These are phyloP conservation scores for Siniperca chuatsi DNA, from an alignment of 2,113 vertebrate species.

Conservation along the genomic window DNA sequence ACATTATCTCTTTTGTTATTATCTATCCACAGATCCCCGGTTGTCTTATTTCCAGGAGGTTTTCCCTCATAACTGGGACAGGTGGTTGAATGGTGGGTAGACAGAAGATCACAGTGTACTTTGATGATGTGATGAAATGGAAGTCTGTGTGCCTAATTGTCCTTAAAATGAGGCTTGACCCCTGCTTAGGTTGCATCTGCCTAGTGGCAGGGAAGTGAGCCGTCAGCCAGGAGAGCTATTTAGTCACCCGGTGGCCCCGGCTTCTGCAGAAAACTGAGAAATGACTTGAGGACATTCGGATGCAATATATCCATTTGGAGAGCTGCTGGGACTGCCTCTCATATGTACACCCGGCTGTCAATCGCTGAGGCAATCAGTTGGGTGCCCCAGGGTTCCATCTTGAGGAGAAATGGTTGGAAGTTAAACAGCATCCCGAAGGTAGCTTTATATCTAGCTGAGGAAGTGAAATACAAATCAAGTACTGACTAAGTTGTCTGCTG, in stretches of 20 bases:
- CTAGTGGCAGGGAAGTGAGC: conserved; percentile 35
- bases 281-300: conserved; percentile 49
- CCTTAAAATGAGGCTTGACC: conserved; percentile 70
- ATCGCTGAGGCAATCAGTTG: conserved; percentile 62
- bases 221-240: conserved; percentile 49
- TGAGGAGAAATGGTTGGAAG: conserved; percentile 7
- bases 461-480: conserved; percentile 26
- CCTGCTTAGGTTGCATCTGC: conserved; percentile 57
- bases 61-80: conserved; percentile 23
- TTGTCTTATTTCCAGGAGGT: background rate
- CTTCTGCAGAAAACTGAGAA: conserved; percentile 27
- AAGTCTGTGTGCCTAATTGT: conserved; percentile 65
- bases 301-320: conserved; percentile 41
- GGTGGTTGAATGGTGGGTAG: conserved; percentile 8
- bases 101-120: conserved; percentile 19
- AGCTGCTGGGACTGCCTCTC: conserved; percentile 19
- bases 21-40: background rate
- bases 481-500: conserved; percentile 4
- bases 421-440: conserved; percentile 17
- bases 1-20: background rate
- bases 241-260: conserved; percentile 22
- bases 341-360: conserved; percentile 50
- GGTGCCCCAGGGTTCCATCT: conserved; percentile 3
- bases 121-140: conserved; percentile 46
- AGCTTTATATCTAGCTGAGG: conserved; percentile 6